phyloP scores from a whole-genome alignment of 2,113 vertebrate species.

The Nothoprocta pentlandii region DNA sequence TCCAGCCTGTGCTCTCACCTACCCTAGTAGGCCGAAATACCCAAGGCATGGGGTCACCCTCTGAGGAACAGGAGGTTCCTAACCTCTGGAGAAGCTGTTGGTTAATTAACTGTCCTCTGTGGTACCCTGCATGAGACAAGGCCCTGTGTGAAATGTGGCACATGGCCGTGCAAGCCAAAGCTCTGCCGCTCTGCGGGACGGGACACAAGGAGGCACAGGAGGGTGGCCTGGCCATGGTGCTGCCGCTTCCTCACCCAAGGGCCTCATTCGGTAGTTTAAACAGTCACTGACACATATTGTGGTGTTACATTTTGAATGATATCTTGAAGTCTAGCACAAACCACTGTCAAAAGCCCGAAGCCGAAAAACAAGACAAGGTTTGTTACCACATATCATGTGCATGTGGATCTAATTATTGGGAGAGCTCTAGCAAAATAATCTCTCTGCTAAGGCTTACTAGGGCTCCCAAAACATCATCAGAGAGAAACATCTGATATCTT shows the following conservation, averaged over 20 bases:
- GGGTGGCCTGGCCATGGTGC: background rate
- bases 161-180: background rate
- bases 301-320: background rate
- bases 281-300: background rate
- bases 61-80: background rate
- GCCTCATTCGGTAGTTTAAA: background rate
- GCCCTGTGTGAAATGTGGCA: background rate
- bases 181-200: rapidly evolving
- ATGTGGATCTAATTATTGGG: background rate
- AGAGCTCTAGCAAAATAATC: background rate
- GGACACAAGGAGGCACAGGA: background rate
- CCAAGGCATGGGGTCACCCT: background rate
- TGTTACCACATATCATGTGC: background rate
- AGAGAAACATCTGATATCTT: background rate
- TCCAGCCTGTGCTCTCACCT: background rate
- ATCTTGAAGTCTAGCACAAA: slow-evolving; percentile 5
- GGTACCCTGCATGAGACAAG: background rate
- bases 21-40: background rate
- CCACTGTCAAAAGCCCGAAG: background rate
- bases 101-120: background rate
- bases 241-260: background rate
- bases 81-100: background rate
- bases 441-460: background rate
- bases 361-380: background rate
- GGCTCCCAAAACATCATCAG: background rate